A percentile compares a stretch with the other conserved stretches of the same genome.
Evolutionary conservation across 53 echinoderm and acorn worm species (phyloP).

Genomic region (Astropecten irregularis): DNA sequence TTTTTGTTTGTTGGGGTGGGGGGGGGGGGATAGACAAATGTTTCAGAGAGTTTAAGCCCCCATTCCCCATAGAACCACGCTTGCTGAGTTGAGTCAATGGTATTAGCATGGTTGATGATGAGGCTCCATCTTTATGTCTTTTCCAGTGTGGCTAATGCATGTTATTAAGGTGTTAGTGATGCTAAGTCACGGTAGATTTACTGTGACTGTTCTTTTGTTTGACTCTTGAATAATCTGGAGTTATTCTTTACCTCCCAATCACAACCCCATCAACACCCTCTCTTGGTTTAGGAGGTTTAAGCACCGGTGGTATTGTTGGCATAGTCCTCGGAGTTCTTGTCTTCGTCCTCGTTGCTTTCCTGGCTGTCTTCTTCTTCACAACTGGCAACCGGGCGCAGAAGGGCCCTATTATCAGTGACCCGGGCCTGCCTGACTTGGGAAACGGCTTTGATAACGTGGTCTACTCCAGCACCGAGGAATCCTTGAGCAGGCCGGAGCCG

Average conservation of each 20-base stretch:
- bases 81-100: too few relatives aligned
- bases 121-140: too few relatives aligned
- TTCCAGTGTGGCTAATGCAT: too few relatives aligned
- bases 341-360: background rate
- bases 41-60: too few relatives aligned
- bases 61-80: too few relatives aligned
- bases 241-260: background rate
- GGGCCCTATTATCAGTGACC: background rate
- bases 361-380: conserved; percentile 14
- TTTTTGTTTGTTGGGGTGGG: too few relatives aligned
- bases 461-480: conserved; percentile 21
- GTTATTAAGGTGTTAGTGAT: too few relatives aligned
- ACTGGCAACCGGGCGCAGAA: conserved; percentile 2
- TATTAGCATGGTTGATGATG: too few relatives aligned
- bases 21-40: too few relatives aligned
- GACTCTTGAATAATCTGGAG: background rate
- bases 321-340: conserved; percentile 44
- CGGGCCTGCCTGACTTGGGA: background rate
- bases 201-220: background rate
- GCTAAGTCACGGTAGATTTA: too few relatives aligned
- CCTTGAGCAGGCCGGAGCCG: background rate
- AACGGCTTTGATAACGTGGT: conserved; percentile 57
- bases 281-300: background rate
- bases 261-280: too few relatives aligned
- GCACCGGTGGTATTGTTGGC: conserved; percentile 50